phyloP scores from a whole-genome alignment of 2,113 vertebrate genomes.

The Cranoglanis bouderius region DNA sequence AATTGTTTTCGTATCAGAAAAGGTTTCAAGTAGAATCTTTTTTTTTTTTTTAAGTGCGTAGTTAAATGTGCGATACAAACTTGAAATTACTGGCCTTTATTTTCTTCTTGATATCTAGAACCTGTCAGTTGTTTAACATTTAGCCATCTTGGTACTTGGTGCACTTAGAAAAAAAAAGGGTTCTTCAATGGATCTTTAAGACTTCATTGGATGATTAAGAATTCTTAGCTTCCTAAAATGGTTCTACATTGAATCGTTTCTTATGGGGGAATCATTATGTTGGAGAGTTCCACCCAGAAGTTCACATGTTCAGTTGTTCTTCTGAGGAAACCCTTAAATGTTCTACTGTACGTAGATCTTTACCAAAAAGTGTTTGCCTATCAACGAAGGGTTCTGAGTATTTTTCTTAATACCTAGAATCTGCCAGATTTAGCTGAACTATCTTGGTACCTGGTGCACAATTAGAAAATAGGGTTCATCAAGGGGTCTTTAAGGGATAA shows the following conservation, averaged over 20 bases:
- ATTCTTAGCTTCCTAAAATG: neutral
- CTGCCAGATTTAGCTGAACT: neutral
- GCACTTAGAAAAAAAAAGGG: neutral
- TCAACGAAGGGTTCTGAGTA: neutral
- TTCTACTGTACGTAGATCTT: neutral
- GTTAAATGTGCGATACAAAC: too few species aligned
- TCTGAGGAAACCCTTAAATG: neutral
- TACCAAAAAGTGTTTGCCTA: neutral
- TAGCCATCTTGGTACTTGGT: neutral
- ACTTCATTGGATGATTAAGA: neutral
- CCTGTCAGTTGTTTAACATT: neutral
- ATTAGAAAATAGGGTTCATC: neutral
- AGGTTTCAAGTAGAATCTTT: neutral
- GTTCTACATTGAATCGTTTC: neutral
- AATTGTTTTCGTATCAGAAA: neutral
- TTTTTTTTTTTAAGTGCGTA: neutral
- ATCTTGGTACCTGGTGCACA: neutral
- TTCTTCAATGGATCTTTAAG: neutral
- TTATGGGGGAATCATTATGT: neutral
- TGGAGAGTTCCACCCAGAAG: neutral
- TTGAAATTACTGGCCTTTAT: neutral
- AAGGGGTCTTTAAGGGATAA: neutral
- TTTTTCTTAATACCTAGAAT: neutral
- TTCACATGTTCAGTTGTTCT: too few species aligned
- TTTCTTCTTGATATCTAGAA: neutral